These are phyloP conservation scores for Parasteatoda tepidariorum DNA, from an alignment of 1,140 invertebrate species.

Conservation along the genomic window DNA sequence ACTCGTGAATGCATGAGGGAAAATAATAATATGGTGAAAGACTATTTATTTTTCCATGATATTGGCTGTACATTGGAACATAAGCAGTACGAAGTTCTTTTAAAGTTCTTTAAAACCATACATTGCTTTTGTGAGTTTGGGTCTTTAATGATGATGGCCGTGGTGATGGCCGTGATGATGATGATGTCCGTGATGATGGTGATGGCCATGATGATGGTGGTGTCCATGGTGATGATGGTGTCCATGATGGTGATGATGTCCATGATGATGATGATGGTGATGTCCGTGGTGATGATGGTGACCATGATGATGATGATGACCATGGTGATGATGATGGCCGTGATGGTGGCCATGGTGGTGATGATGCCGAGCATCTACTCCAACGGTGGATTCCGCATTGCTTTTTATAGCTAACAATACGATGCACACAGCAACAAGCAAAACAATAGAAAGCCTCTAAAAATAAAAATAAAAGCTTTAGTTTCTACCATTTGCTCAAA, in stretches of 20 bases:
- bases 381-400: not conserved
- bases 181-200: not conserved
- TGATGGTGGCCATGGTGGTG: not conserved
- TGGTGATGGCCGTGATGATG: not conserved
- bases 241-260: not conserved
- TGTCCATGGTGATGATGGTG: not conserved
- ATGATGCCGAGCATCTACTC: not conserved
- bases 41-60: too few species aligned
- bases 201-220: not conserved
- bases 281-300: not conserved
- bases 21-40: too few species aligned
- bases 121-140: not conserved
- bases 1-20: too few species aligned
- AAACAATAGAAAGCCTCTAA: not conserved
- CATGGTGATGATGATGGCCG: not conserved
- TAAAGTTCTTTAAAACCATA: too few species aligned
- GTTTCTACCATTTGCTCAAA: too few species aligned
- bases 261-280: not conserved
- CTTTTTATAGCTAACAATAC: not conserved
- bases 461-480: not conserved
- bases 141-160: not conserved
- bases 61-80: too few species aligned
- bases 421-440: not conserved
- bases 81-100: too few species aligned
- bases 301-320: not conserved